Percentiles rank a stretch among this genome's conserved stretches.
Evolutionary conservation across 2,888 invertebrate genomes (phyloP).

Genomic region (Drosophila seclusa): DNA sequence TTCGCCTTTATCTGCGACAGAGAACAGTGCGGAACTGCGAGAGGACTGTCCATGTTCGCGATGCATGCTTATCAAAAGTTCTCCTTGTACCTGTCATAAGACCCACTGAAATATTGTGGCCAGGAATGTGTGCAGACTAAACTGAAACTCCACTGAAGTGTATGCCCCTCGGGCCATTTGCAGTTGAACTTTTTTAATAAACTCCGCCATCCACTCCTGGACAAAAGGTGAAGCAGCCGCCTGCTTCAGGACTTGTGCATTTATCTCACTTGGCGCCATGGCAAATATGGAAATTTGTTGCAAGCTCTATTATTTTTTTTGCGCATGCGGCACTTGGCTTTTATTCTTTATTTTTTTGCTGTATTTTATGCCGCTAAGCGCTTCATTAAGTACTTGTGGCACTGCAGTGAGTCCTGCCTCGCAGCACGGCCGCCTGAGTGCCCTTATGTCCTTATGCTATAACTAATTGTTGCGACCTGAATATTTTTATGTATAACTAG

Average conservation of each 20-base stretch:
- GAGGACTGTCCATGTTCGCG: slow-evolving; percentile 48
- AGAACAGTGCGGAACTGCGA: slow-evolving; percentile 15
- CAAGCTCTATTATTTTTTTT: slow-evolving; percentile 4
- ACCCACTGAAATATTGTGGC: slow-evolving; percentile 74
- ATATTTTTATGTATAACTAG: slow-evolving; percentile 23
- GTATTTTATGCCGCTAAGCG: slow-evolving; percentile 54
- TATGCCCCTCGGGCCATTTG: slow-evolving; percentile 35
- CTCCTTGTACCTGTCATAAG: slow-evolving; percentile 76
- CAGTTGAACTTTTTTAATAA: slow-evolving; percentile 55
- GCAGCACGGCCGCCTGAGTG: slow-evolving; percentile 37
- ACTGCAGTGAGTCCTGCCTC: slow-evolving; percentile 45
- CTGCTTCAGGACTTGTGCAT: slow-evolving; percentile 62
- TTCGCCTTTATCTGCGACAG: slow-evolving; percentile 64
- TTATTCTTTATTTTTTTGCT: slow-evolving; percentile 13
- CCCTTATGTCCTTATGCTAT: slow-evolving; percentile 69
- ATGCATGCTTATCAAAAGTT: slow-evolving; percentile 69
- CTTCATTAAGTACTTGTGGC: slow-evolving; percentile 76
- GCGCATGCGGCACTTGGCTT: slow-evolving; percentile 14
- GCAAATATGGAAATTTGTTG: slow-evolving; percentile 69
- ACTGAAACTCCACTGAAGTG: slow-evolving; percentile 11
- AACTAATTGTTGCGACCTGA: slow-evolving; percentile 76
- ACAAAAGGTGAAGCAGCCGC: slow-evolving; percentile 30
- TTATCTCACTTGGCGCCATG: slow-evolving; percentile 72
- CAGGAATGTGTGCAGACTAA: slow-evolving; percentile 38
- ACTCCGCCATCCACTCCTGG: slow-evolving; percentile 24